Percentiles rank a stretch among this genome's conserved stretches.
Evolutionary conservation across 2,797 vertebrate species (phyloP).

Genomic region (Acanthurus lineatus): DNA sequence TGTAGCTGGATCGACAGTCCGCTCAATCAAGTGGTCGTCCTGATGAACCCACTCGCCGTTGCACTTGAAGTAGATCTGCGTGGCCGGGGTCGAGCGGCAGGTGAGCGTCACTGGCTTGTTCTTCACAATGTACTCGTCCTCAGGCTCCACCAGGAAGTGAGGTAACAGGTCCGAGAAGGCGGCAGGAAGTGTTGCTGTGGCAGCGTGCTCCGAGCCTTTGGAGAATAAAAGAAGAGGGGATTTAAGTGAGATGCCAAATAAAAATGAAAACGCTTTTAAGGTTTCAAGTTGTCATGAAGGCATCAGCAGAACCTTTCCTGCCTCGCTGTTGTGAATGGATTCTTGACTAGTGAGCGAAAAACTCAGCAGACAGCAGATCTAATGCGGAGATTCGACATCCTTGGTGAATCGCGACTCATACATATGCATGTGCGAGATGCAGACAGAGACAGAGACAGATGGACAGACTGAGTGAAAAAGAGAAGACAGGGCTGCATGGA

Average conservation of each 20-base stretch:
- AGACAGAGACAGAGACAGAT: conserved; percentile 26
- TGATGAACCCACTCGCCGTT: conserved; percentile 99
- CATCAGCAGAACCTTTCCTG: conserved; percentile 20
- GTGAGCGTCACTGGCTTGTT: conserved; percentile 97
- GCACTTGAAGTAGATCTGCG: conserved; percentile 99
- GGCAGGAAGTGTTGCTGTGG: conserved; percentile 90
- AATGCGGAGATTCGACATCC: conserved; percentile 42
- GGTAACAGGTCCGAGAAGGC: conserved; percentile 93
- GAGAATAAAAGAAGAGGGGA: conserved; percentile 11
- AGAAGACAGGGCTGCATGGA: conserved; percentile 34
- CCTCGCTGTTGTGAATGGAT: conserved; percentile 12
- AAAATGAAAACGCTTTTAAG: conserved; percentile 32
- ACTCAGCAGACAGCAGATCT: conserved; percentile 34
- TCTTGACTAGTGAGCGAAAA: conserved; percentile 22
- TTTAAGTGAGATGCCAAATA: conserved; percentile 36
- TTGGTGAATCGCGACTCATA: conserved; percentile 45
- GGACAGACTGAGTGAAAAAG: conserved; percentile 49
- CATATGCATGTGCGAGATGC: conserved; percentile 24
- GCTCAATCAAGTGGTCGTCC: conserved; percentile 93
- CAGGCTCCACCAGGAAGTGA: conserved; percentile 95
- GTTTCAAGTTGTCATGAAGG: conserved; percentile 51
- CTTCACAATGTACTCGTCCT: conserved; percentile 97
- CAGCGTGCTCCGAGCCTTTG: conserved; percentile 92
- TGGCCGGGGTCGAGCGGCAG: conserved; percentile 95
- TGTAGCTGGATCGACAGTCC: conserved; percentile 89